A percentile compares a stretch with the other conserved stretches of the same genome.
phyloP scores from a whole-genome alignment of 2,888 invertebrate species.

The Harpagoxenus sublaevis region DNA sequence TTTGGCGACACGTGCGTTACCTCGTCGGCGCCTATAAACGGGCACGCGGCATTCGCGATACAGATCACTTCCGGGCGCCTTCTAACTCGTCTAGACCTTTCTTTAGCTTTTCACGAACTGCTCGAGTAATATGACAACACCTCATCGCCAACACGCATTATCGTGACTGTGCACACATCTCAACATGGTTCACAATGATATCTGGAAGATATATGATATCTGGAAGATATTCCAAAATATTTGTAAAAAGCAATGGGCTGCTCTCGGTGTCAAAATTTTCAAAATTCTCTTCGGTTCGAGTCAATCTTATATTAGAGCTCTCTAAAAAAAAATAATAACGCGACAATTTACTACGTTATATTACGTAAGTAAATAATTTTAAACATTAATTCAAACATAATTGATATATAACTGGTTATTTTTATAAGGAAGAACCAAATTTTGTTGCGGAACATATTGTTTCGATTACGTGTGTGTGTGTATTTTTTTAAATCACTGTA shows the following conservation, averaged over 20 bases:
- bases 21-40: slow-evolving; percentile 54
- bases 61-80: slow-evolving; percentile 61
- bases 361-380: neutral
- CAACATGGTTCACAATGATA: slow-evolving; percentile 23
- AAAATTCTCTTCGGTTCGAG: neutral
- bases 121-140: slow-evolving; percentile 49
- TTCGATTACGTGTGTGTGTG: neutral
- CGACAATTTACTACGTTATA: neutral
- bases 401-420: neutral
- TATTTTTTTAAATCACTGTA: neutral
- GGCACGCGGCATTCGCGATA: slow-evolving; percentile 11
- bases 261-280: neutral
- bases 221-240: neutral
- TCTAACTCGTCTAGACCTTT: neutral
- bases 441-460: neutral
- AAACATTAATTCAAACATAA: neutral
- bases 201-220: neutral
- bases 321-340: neutral
- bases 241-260: neutral
- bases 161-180: slow-evolving; percentile 53
- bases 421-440: neutral
- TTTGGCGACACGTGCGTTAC: slow-evolving; percentile 45
- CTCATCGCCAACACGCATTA: slow-evolving; percentile 55
- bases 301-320: neutral
- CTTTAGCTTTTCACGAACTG: slow-evolving; percentile 1